Evolutionary conservation across 1,140 invertebrate species (phyloP).

Genomic region (Drosophila truncata): DNA sequence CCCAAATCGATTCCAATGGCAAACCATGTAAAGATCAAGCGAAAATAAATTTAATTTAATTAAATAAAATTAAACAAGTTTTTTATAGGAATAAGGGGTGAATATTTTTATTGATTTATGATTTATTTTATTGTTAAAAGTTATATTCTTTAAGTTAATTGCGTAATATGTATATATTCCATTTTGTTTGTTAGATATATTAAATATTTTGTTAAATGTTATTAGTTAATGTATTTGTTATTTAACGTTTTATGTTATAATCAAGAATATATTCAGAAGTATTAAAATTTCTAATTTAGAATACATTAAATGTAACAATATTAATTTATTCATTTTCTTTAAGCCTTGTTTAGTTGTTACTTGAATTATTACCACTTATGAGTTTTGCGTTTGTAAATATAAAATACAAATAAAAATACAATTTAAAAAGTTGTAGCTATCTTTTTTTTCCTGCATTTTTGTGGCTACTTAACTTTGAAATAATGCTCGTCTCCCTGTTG

Average conservation of each 20-base stretch:
- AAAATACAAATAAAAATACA: background rate
- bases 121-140: background rate
- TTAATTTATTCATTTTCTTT: background rate
- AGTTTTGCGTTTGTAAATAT: background rate
- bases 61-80: constrained; percentile 12
- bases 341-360: background rate
- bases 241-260: background rate
- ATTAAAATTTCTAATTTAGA: no score
- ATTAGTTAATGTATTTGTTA: background rate
- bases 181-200: background rate
- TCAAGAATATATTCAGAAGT: background rate
- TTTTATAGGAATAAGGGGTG: background rate
- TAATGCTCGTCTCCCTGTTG: background rate
- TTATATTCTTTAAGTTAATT: background rate
- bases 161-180: background rate
- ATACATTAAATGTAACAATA: no score
- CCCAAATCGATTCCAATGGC: constrained; percentile 50
- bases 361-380: background rate
- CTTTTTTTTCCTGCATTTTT: constrained; percentile 1
- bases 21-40: constrained; percentile 70
- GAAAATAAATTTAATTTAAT: constrained; percentile 77
- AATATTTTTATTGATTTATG: background rate
- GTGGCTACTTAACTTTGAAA: background rate
- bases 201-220: background rate
- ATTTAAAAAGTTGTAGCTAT: background rate